A percentile compares a stretch with the other conserved stretches of the same genome.
Evolutionary conservation across 2,888 invertebrate species (phyloP).

Genomic region (Anticlea derivata): DNA sequence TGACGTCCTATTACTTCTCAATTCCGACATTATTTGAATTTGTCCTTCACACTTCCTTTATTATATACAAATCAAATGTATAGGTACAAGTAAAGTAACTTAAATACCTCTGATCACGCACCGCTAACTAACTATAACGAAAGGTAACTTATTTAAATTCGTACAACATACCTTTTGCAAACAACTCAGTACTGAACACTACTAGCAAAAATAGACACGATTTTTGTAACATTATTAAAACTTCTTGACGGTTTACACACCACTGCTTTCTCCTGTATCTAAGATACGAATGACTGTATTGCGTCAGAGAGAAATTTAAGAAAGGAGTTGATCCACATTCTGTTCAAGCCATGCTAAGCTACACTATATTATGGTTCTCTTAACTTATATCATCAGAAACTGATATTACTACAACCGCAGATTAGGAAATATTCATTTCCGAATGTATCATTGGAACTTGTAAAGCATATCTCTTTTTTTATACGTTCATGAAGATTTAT

Average conservation of each 20-base stretch:
- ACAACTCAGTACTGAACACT: constrained; percentile 9
- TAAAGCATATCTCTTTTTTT: too few relatives aligned
- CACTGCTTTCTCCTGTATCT: constrained; percentile 14
- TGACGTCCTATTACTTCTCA: too few relatives aligned
- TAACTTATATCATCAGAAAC: too few relatives aligned
- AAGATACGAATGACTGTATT: constrained; percentile 29
- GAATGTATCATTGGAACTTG: too few relatives aligned
- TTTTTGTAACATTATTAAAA: constrained; percentile 14
- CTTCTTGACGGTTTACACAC: neutral
- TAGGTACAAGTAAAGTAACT: too few relatives aligned
- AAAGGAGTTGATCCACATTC: constrained; percentile 17
- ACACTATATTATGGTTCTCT: neutral
- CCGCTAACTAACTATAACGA: neutral
- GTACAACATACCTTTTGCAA: constrained; percentile 8
- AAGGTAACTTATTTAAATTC: too few relatives aligned
- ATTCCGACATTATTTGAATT: too few relatives aligned
- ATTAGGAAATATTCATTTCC: too few relatives aligned
- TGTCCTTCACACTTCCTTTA: too few relatives aligned
- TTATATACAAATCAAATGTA: too few relatives aligned
- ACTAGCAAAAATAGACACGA: constrained; percentile 1
- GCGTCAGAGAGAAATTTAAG: constrained; percentile 19
- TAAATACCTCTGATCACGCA: constrained; percentile 8
- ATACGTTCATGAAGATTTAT: too few relatives aligned
- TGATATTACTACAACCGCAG: too few relatives aligned
- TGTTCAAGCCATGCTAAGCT: neutral